Conservation (phyloP, 2,113 vertebrate species). For the Hassar affinis region DNA sequence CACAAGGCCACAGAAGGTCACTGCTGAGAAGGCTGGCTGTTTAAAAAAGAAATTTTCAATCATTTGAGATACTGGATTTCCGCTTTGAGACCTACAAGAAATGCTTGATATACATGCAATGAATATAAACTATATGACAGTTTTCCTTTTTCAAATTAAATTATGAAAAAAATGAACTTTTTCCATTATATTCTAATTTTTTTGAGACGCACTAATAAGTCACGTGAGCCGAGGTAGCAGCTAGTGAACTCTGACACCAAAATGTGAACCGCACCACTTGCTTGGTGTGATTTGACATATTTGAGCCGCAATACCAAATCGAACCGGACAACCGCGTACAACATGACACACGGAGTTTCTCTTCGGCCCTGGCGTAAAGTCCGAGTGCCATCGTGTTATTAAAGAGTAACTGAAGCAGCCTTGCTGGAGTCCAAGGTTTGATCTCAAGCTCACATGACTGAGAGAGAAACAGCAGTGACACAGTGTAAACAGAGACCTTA, state of each 20-base stretch:
- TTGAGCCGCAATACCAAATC: neutral
- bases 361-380: neutral
- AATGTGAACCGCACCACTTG: conserved; percentile 24
- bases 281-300: too few species aligned
- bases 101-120: too few species aligned
- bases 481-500: conserved; percentile 46
- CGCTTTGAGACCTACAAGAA: too few species aligned
- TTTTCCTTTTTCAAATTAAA: too few species aligned
- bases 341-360: neutral
- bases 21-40: too few species aligned
- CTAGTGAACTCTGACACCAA: conserved; percentile 43
- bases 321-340: neutral
- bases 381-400: conserved; percentile 16
- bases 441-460: conserved; percentile 43
- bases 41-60: too few species aligned
- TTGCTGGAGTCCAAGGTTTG: conserved; percentile 48
- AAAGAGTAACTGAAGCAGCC: conserved; percentile 36
- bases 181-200: too few species aligned
- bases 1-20: too few species aligned
- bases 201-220: too few species aligned
- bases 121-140: too few species aligned
- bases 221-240: conserved; percentile 43
- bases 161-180: too few species aligned
- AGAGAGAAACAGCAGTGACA: conserved; percentile 21
- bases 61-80: too few species aligned